A percentile compares a stretch with the other conserved stretches of the same genome.
Conservation (phyloP, 2,113 vertebrate species). For the Silurus asotus region DNA sequence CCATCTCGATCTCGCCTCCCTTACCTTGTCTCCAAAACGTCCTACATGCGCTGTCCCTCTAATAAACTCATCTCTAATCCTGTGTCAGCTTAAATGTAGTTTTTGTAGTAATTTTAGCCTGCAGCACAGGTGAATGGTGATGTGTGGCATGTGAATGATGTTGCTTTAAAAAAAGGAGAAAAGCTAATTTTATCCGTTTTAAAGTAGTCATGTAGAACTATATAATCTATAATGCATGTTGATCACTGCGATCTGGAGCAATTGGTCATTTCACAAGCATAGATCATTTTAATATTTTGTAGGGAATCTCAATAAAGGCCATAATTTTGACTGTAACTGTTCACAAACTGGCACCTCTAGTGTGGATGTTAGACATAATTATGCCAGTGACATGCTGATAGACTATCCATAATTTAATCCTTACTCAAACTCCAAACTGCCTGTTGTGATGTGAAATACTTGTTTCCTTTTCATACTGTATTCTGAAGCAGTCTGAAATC, state of each 20-base stretch:
- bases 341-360: not conserved
- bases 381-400: not conserved
- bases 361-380: no score
- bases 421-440: slow-evolving; percentile 98
- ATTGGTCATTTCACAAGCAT: not conserved
- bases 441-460: slow-evolving; percentile 93
- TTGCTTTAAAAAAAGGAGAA: not conserved
- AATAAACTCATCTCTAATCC: no score
- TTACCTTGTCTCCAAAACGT: no score
- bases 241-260: not conserved
- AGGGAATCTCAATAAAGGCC: not conserved
- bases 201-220: not conserved
- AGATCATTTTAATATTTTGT: not conserved
- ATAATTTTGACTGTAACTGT: not conserved
- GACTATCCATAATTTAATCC: slow-evolving; percentile 36
- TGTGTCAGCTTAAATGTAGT: not conserved
- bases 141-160: not conserved
- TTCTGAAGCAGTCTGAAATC: slow-evolving; percentile 93
- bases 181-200: not conserved
- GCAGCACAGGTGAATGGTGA: not conserved
- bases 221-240: not conserved
- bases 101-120: not conserved
- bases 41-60: no score
- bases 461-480: slow-evolving; percentile 91
- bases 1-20: no score